phyloP scores from a whole-genome alignment of 2,797 vertebrate species.

The Rhyacichthys aspro region DNA sequence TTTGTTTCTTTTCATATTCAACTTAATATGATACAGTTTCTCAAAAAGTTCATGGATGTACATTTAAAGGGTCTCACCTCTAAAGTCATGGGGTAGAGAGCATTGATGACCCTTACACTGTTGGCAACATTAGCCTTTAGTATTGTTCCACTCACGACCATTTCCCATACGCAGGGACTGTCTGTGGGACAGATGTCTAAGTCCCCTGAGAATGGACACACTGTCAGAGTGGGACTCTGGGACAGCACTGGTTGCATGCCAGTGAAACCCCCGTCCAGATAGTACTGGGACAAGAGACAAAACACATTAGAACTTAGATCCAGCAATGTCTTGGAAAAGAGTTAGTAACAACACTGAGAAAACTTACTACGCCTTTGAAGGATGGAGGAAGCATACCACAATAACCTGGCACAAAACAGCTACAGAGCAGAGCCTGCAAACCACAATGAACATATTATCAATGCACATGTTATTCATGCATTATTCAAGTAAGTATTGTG shows the following conservation, averaged over 20 bases:
- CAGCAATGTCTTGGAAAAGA: background rate
- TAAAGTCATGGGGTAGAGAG: constrained; percentile 82
- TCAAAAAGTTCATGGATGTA: background rate
- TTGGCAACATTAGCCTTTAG: constrained; percentile 87
- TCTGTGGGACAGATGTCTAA: constrained; percentile 88
- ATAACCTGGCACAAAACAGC: constrained; percentile 91
- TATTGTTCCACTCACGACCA: constrained; percentile 80
- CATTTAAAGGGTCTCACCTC: constrained; percentile 72
- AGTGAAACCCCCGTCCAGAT: constrained; percentile 88
- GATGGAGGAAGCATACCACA: constrained; percentile 85
- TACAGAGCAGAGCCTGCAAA: constrained; percentile 87
- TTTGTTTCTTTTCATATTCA: too few relatives aligned
- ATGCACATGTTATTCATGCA: too few relatives aligned
- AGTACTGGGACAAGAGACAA: constrained; percentile 74
- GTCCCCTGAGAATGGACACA: constrained; percentile 90
- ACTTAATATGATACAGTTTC: too few relatives aligned
- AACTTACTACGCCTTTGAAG: constrained; percentile 75
- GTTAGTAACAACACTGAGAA: background rate
- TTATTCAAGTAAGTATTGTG: too few relatives aligned
- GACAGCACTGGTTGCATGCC: constrained; percentile 82
- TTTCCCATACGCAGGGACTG: constrained; percentile 72
- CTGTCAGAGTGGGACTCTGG: constrained; percentile 79
- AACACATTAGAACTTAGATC: background rate
- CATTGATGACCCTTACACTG: constrained; percentile 79
- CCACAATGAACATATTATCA: background rate